phyloP scores from a whole-genome alignment of 2,888 invertebrate genomes.

The Protophormia terraenovae region DNA sequence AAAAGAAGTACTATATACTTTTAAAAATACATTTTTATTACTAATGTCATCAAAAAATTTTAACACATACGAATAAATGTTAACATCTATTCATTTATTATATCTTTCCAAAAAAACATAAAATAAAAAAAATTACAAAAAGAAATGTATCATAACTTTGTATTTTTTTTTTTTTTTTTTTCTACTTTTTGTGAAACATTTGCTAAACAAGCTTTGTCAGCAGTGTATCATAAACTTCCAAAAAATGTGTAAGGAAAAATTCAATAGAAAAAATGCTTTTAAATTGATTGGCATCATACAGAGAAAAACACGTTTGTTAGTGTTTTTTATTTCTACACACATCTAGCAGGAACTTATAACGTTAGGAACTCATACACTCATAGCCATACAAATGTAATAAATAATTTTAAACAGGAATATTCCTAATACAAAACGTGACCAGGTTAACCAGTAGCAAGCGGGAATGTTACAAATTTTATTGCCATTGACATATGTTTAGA shows the following conservation, averaged over 20 bases:
- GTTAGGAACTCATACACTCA: neutral
- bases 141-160: slow-evolving; percentile 23
- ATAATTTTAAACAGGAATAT: slow-evolving; percentile 1
- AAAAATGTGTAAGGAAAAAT: slow-evolving; percentile 34
- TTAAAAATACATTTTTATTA: slow-evolving; percentile 47
- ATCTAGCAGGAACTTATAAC: neutral
- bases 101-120: slow-evolving; percentile 5
- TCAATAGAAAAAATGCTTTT: slow-evolving; percentile 61
- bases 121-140: neutral
- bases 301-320: slow-evolving; percentile 64
- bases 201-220: slow-evolving; percentile 64
- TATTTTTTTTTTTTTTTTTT: neutral
- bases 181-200: slow-evolving; percentile 13
- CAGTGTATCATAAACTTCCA: slow-evolving; percentile 48
- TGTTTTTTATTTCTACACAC: slow-evolving; percentile 35
- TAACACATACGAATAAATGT: slow-evolving; percentile 35
- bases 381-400: neutral
- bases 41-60: slow-evolving; percentile 39
- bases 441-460: slow-evolving; percentile 42
- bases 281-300: slow-evolving; percentile 68
- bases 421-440: slow-evolving; percentile 54
- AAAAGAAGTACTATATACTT: neutral
- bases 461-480: slow-evolving; percentile 10
- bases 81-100: slow-evolving; percentile 53
- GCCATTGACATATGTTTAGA: neutral